phyloP scores from a whole-genome alignment of 2,888 invertebrate genomes.

The Pseudococcus longispinus region DNA sequence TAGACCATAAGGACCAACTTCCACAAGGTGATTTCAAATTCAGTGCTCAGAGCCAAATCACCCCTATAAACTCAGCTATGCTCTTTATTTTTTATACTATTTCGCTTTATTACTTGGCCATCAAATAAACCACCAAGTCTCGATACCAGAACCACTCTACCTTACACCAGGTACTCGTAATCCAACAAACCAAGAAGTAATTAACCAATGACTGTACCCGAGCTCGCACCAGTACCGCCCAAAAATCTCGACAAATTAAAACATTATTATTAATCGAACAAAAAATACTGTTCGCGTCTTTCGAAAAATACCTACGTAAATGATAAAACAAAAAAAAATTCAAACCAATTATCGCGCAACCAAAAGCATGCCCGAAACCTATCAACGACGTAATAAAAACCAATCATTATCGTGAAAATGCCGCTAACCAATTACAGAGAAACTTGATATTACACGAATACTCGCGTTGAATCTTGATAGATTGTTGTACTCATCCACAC shows the following conservation, averaged over 20 bases:
- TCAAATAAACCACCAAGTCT: not conserved
- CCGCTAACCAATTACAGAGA: conserved; percentile 37
- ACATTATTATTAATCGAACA: not conserved
- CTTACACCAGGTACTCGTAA: not conserved
- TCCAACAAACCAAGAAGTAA: not conserved
- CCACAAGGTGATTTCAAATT: too few species aligned
- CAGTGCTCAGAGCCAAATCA: too few species aligned
- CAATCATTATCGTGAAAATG: conserved; percentile 32
- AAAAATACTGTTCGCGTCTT: not conserved
- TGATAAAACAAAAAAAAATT: conserved; percentile 30
- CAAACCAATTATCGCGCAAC: conserved; percentile 32
- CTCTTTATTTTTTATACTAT: too few species aligned
- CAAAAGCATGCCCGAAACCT: conserved; percentile 33
- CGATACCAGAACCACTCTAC: not conserved
- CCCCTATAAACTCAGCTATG: too few species aligned
- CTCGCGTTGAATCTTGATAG: conserved; percentile 12
- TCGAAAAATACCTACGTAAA: not conserved
- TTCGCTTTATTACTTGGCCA: too few species aligned
- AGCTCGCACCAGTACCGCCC: not conserved
- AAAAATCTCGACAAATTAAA: conserved; percentile 18
- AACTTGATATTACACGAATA: conserved; percentile 39
- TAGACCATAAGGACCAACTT: too few species aligned
- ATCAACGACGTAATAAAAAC: conserved; percentile 38
- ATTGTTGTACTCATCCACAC: conserved; percentile 35
- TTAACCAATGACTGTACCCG: not conserved